These are phyloP conservation scores for Heloderma charlesbogerti DNA, from an alignment of 2,113 vertebrate genomes.

Conservation along the genomic window DNA sequence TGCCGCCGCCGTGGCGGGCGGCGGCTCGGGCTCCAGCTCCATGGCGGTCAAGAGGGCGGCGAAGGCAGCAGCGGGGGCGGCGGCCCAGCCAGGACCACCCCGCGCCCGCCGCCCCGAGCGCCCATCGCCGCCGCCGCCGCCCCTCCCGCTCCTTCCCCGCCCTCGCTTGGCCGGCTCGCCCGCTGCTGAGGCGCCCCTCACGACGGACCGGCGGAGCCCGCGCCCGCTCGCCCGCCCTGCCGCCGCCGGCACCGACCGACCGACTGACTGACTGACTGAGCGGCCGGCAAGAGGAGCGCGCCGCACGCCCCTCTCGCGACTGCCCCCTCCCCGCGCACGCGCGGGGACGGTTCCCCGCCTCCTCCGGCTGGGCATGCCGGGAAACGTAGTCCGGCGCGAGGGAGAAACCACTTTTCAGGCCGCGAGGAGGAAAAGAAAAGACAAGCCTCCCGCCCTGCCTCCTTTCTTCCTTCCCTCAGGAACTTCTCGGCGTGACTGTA, in stretches of 20 bases:
- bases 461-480: too few species aligned
- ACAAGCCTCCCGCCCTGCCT: neutral
- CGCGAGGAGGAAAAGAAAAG: neutral
- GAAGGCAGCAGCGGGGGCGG: conserved; percentile 37
- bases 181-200: too few species aligned
- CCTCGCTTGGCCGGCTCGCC: too few species aligned
- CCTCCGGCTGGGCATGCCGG: conserved; percentile 27
- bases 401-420: accelerated
- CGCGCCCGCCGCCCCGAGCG: conserved; percentile 6
- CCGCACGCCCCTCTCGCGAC: conserved; percentile 46
- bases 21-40: conserved; percentile 46
- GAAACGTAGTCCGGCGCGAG: neutral
- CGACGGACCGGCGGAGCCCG: too few species aligned
- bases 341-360: neutral
- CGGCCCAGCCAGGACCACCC: neutral
- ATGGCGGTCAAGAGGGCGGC: conserved; percentile 62
- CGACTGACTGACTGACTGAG: conserved; percentile 1
- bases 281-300: conserved; percentile 40
- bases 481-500: too few species aligned
- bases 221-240: too few species aligned
- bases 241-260: neutral
- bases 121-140: conserved; percentile 13
- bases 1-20: neutral
- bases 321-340: neutral
- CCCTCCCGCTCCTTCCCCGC: too few species aligned